These are phyloP conservation scores for Sebastes vulpes DNA, from an alignment of 2,797 vertebrate species.

Conservation along the genomic window DNA sequence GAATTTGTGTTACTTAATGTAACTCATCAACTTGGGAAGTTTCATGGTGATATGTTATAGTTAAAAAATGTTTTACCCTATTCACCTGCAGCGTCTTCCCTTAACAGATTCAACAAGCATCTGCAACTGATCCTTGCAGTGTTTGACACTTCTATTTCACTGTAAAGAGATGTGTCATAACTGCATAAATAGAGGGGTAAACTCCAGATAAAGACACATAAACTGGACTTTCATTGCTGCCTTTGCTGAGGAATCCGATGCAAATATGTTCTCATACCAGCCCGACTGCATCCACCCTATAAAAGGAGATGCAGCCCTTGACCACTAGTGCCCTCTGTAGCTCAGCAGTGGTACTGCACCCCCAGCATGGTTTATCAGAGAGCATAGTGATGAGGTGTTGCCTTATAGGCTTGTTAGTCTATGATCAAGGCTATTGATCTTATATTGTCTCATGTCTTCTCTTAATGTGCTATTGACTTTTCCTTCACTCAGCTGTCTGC, in stretches of 20 bases:
- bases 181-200: not conserved
- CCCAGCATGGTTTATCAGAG: not conserved
- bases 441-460: slow-evolving; percentile 51
- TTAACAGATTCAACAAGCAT: not conserved
- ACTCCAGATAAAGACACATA: not conserved
- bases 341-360: not conserved
- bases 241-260: not conserved
- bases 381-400: slow-evolving; percentile 15
- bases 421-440: slow-evolving; percentile 63
- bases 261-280: not conserved
- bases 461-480: slow-evolving; percentile 58
- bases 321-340: slow-evolving; percentile 45
- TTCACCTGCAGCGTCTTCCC: not conserved
- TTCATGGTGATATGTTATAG: no score
- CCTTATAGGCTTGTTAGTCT: slow-evolving; percentile 21
- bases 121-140: not conserved
- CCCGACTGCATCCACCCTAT: not conserved
- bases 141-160: not conserved
- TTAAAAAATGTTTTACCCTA: no score
- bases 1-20: no score
- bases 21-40: no score
- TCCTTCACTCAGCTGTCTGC: slow-evolving; percentile 34
- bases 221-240: not conserved
- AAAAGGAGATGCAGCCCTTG: slow-evolving; percentile 2
- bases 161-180: not conserved